phyloP scores from a whole-genome alignment of 2,888 invertebrate genomes.

The Aplocera efformata region DNA sequence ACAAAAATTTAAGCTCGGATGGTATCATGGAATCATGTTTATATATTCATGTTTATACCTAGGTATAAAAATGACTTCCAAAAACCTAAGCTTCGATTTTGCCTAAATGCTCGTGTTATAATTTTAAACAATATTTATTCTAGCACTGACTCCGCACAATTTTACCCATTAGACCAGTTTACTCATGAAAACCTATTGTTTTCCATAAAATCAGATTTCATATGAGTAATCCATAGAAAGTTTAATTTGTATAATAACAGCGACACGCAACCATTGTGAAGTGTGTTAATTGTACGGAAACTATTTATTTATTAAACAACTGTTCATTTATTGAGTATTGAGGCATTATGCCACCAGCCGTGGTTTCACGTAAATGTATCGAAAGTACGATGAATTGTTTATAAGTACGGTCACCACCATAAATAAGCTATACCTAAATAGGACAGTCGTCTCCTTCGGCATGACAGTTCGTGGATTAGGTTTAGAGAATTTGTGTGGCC shows the following conservation, averaged over 20 bases:
- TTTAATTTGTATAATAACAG: slow-evolving; percentile 34
- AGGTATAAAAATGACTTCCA: too few relatives aligned
- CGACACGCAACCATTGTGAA: slow-evolving; percentile 35
- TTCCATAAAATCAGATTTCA: slow-evolving; percentile 23
- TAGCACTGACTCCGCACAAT: too few relatives aligned
- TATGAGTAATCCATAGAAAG: slow-evolving; percentile 31
- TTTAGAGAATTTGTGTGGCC: too few relatives aligned
- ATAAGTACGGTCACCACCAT: slow-evolving; percentile 30
- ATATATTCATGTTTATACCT: too few relatives aligned
- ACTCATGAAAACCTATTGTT: slow-evolving; percentile 21
- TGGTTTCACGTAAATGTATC: slow-evolving; percentile 56
- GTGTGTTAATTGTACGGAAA: slow-evolving; percentile 50
- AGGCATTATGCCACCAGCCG: slow-evolving; percentile 39
- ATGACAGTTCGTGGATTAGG: neutral
- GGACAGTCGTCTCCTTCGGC: too few relatives aligned
- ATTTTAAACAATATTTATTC: too few relatives aligned
- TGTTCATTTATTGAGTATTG: slow-evolving; percentile 29
- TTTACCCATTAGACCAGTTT: too few relatives aligned
- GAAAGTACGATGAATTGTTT: slow-evolving; percentile 53
- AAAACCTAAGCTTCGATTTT: too few relatives aligned
- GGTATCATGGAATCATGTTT: too few relatives aligned
- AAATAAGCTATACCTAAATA: too few relatives aligned
- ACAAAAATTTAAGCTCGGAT: too few relatives aligned
- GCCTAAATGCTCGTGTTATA: too few relatives aligned
- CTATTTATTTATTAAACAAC: slow-evolving; percentile 64